These are phyloP conservation scores for Rotaria sp. DNA, from an alignment of 2,888 invertebrate genomes.

Conservation along the genomic window DNA sequence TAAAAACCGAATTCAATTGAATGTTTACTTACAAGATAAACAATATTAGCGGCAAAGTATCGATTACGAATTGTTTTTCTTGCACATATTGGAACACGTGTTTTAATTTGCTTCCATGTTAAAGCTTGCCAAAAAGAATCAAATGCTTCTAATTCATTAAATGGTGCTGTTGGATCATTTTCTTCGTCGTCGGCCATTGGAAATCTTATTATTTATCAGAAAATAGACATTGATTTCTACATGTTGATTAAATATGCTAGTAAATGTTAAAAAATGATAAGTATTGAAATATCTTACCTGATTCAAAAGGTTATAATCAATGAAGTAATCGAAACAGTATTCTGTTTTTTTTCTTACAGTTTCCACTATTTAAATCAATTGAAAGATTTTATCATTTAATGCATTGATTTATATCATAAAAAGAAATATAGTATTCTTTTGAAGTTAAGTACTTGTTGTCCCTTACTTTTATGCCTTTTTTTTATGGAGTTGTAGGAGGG, in stretches of 20 bases:
- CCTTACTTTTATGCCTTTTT: not conserved
- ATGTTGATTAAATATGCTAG: not conserved
- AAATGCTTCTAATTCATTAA: slow-evolving; percentile 2
- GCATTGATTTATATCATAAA: not conserved
- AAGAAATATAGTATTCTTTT: not conserved
- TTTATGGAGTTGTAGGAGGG: too few species aligned
- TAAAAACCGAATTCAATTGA: not conserved
- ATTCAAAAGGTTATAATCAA: not conserved
- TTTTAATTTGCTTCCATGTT: slow-evolving; percentile 6
- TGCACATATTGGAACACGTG: not conserved
- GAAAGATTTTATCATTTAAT: not conserved
- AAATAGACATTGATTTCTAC: not conserved
- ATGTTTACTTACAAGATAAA: not conserved
- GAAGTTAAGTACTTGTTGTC: not conserved
- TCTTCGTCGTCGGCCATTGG: not conserved
- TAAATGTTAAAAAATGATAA: not conserved
- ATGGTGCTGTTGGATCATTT: slow-evolving; percentile 27
- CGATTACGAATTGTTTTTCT: not conserved
- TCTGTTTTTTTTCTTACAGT: not conserved
- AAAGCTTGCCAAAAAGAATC: not conserved
- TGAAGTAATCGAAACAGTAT: not conserved
- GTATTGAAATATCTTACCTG: not conserved
- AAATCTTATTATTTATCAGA: not conserved
- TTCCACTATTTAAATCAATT: not conserved
- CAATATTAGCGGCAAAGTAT: not conserved